Evolutionary conservation across 2,888 invertebrate genomes (phyloP), one percentile per base, ranked within the genome.

Genomic region (Spilosoma lubricipeda): DNA sequence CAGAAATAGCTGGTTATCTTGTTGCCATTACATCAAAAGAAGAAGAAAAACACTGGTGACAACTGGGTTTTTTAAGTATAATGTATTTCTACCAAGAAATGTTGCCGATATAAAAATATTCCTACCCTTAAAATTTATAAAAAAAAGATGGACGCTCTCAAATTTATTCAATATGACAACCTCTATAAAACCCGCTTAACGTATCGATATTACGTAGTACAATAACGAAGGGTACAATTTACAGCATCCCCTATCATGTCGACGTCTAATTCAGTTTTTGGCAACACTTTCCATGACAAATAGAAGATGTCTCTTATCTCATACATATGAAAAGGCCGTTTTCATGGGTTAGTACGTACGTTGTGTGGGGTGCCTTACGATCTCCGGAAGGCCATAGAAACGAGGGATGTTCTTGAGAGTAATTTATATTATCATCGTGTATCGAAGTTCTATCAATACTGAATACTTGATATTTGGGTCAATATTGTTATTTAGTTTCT

Each of bases 361-460:
- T 52, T 7, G 36, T 71, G 48, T 52, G 52, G 20, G 48, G 30
- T 48, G 45, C 45, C 42, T 45, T 65, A 64, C 15, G 48, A 65
- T n/a, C 64, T 71, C 30, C 65, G 70, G 64, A 45, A 48, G 71
- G 71, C 63, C n/a, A 64, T 64, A 39, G 27, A 45, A 76, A 79
- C 74, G 56, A 73, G 74, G 77, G 73, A 67, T 71, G 52, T 36
- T 59, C 68, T 79, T 72, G 52, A 67, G 48, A 77, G 72, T 76
- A 73, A 85, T 84, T 83, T 80, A 80, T 85, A 84, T 85, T 83
- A 82, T 77, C 77, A 72, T 77, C 77, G 71, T 82, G 81, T 80
- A 69, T 78, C 23, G 36, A 64, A 70, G 70, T 64, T 69, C 15
- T 76, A 80, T 78, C 85, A 81, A 79, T 84, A 72, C 79, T 79